Evolutionary conservation across 1,140 invertebrate species (phyloP), one percentile per base, ranked within the genome.

Genomic region (Drosophila bocki): DNA sequence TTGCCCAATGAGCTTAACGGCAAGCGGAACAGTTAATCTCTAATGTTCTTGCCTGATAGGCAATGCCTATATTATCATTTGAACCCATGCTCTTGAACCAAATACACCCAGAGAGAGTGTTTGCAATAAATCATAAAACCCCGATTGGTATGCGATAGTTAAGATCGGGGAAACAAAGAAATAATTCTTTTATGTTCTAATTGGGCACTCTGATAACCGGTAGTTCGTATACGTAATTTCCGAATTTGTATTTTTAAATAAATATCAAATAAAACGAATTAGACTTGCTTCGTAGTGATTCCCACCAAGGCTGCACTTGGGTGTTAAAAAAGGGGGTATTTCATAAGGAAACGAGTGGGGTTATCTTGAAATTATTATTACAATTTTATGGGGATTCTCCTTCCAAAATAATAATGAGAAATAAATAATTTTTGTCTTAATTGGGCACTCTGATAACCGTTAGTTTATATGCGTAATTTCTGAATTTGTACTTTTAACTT

Each of bases 21-120:
- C 60, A 33, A 67, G 22, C 65, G 65, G 65, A 65, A 51, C 61
- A 19, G 35, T 17, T 72, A 71, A 72, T 72, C 69, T 72, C 37
- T 35, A 41, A 72, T 72, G 22, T 48, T 50, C 51, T 41, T 71
- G 51, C 7, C 69, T 71, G 69, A 72, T 72, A 72, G 61, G 13
- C 51, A 50, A 17, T 51, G n/a, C n/a, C 51, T 54, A 3, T 59
- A 58, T 50, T 59, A 71, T 72, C 69, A 71, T 37, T 72, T 72
- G 53, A 72, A 72, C 67, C 37, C 65, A 29, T 26, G 65, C 65
- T 58, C 65, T 72, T 59, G 69, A 72, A 71, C 65, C 37, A 70
- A 70, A 59, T 72, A 41, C 47, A 37, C 3, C 44, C 15, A 11
- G 29, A 29, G 22, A 54, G 29, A 70, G 65, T 41, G 65, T 13